phyloP scores from a whole-genome alignment of 2,113 vertebrate genomes.

The Corythoichthys haematopterus region DNA sequence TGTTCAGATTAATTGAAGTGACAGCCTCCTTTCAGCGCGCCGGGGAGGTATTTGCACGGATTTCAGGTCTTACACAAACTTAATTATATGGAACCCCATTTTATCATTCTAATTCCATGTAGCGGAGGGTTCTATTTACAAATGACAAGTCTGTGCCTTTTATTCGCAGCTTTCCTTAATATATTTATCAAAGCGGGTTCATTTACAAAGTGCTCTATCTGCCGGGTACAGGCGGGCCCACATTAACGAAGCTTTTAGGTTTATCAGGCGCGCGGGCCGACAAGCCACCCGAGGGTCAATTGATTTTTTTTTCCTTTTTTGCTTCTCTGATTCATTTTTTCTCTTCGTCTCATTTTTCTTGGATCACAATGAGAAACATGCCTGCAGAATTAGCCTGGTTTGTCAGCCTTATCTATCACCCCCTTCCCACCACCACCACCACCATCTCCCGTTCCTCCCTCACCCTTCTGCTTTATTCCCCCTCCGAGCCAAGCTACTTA shows the following conservation, averaged over 20 bases:
- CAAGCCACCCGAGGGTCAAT: slow-evolving; percentile 99
- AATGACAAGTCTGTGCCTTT: slow-evolving; percentile 99
- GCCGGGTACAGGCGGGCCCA: slow-evolving; percentile 97
- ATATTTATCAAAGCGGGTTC: slow-evolving; percentile 99
- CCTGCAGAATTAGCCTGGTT: slow-evolving; percentile 99
- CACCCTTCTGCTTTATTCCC: slow-evolving; percentile 51
- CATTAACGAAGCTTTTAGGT: slow-evolving; percentile 99
- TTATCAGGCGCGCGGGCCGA: slow-evolving; percentile 97
- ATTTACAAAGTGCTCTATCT: slow-evolving; percentile 99
- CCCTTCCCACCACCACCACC: slow-evolving; percentile 56
- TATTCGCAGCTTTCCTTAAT: slow-evolving; percentile 99
- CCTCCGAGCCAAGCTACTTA: slow-evolving; percentile 97
- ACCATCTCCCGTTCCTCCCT: slow-evolving; percentile 35
- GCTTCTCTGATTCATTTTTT: slow-evolving; percentile 93
- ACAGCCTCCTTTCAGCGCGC: slow-evolving; percentile 99
- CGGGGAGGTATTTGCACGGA: slow-evolving; percentile 99
- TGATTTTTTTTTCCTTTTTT: slow-evolving; percentile 92
- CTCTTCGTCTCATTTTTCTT: slow-evolving; percentile 81
- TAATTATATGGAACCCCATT: slow-evolving; percentile 99
- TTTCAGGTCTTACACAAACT: slow-evolving; percentile 99
- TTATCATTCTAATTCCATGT: slow-evolving; percentile 99
- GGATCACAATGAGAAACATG: slow-evolving; percentile 99
- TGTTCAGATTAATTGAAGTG: slow-evolving; percentile 99
- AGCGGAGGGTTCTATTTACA: slow-evolving; percentile 99
- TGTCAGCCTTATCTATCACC: slow-evolving; percentile 98